phyloP scores from a whole-genome alignment of 1,140 invertebrate species.

The Cardiocondyla obscurior region DNA sequence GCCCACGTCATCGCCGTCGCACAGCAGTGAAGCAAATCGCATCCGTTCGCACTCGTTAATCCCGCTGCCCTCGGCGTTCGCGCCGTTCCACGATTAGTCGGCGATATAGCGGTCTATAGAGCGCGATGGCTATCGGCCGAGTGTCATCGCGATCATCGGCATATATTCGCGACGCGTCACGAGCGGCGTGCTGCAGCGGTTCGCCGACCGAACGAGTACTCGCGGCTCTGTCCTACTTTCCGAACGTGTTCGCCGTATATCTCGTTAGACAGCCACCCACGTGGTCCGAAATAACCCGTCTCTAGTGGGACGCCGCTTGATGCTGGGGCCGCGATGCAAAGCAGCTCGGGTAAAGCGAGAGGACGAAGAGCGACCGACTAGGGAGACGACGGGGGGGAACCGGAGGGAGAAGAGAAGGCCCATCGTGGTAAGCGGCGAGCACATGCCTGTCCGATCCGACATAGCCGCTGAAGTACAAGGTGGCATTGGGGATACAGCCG shows the following conservation, averaged over 20 bases:
- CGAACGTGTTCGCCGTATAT: slow-evolving; percentile 62
- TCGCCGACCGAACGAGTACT: slow-evolving; percentile 31
- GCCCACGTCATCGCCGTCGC: slow-evolving; percentile 7
- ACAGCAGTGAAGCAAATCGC: background rate
- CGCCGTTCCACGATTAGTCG: slow-evolving; percentile 46
- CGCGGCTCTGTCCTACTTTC: slow-evolving; percentile 66
- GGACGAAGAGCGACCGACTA: background rate
- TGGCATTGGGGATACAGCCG: slow-evolving; percentile 72
- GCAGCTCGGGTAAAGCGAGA: background rate
- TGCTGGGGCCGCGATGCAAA: slow-evolving; percentile 40
- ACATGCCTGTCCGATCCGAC: slow-evolving; percentile 71
- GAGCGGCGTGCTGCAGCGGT: slow-evolving; percentile 34
- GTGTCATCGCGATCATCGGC: slow-evolving; percentile 56
- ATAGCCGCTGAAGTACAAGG: slow-evolving; percentile 72
- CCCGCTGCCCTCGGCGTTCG: slow-evolving; percentile 13
- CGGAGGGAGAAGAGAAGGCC: slow-evolving; percentile 42
- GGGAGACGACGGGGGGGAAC: background rate
- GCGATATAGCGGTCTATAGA: slow-evolving; percentile 9
- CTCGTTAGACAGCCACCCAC: slow-evolving; percentile 68
- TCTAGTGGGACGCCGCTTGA: slow-evolving; percentile 8
- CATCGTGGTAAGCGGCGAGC: slow-evolving; percentile 70
- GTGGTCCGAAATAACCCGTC: slow-evolving; percentile 69
- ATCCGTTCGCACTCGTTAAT: slow-evolving; percentile 45
- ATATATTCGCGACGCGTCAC: slow-evolving; percentile 47
- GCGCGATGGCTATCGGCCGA: slow-evolving; percentile 55